Percentiles rank a stretch among this genome's conserved stretches.
Evolutionary conservation across 2,888 invertebrate genomes (phyloP).

Genomic region (Rotaria socialis): DNA sequence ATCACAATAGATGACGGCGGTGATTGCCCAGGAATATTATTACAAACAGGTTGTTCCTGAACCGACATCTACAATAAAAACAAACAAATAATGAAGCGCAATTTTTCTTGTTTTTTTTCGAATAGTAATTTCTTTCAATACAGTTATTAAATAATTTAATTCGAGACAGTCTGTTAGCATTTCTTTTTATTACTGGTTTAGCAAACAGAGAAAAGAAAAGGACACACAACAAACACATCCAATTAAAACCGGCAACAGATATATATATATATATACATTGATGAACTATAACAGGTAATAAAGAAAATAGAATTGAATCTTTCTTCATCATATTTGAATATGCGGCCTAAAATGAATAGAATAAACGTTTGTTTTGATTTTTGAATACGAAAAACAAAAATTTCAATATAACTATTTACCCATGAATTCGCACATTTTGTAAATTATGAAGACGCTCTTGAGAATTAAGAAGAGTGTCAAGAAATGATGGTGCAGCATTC

Average conservation of each 20-base stretch:
- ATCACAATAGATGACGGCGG: not conserved
- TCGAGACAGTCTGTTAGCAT: not conserved
- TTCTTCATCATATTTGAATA: too few relatives aligned
- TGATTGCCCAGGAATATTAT: not conserved
- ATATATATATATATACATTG: not conserved
- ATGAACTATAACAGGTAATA: constrained; percentile 3
- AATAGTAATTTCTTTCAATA: too few relatives aligned
- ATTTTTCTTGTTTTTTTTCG: too few relatives aligned
- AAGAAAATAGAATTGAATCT: too few relatives aligned
- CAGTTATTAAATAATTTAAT: not conserved
- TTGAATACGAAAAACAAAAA: too few relatives aligned
- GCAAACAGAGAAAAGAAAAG: not conserved
- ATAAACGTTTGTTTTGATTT: too few relatives aligned
- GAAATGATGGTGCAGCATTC: not conserved
- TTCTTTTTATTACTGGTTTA: constrained; percentile 6
- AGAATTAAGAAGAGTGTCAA: not conserved
- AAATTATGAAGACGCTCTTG: not conserved
- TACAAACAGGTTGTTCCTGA: not conserved
- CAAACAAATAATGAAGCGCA: too few relatives aligned
- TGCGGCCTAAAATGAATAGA: too few relatives aligned
- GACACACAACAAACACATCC: not conserved
- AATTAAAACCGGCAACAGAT: not conserved
- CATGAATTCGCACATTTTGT: not conserved
- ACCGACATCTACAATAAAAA: not conserved
- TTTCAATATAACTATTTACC: too few relatives aligned